Evolutionary conservation across 2,888 invertebrate genomes (phyloP), one percentile per base, ranked within the genome.

Genomic region (Lomographa bimaculata): DNA sequence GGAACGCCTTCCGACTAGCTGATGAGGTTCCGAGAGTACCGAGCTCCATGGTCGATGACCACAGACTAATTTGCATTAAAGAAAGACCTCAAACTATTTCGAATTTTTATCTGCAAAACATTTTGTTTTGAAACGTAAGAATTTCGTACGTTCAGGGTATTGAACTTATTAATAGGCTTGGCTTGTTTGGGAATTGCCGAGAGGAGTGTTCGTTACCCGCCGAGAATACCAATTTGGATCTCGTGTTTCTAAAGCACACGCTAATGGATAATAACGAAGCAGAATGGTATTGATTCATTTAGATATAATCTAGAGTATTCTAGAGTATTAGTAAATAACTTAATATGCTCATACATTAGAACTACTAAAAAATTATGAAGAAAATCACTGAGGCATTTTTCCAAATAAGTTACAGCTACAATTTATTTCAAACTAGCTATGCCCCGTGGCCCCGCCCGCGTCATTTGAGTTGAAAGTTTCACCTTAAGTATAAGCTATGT

Each of bases 21-120:
- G 75, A 80, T 77, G 75, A 77, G 77, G 64, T 69, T 68, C 70
- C 73, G 63, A 69, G 42, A 76, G 64, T 69, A 68, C 70, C 73
- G 63, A 69, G 42, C 48, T 54, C 54, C 54, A 59, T 61, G 55
- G 54, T 60, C 60, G 63, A 63, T 59, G 46, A 51, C 59, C 60
- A 64, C 54, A 56, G 40, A 46, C 57, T 49, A 36, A 53, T 56
- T 60, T 57, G 52, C 50, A 56, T 50, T 49, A 46, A 7, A 53
- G 36, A 46, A 26, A 27, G 21, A 27, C 23, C 34, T 25, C 37
- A 26, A 41, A 25, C 41, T 33, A 38, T 24, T 37, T 12, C 27
- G 30, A 16, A 27, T 5, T 26, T 26, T 40, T 23, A 36, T 36
- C 29, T 34, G 33, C 39, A 39, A 46, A 50, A 50, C 45, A 40